These are phyloP conservation scores for Ectemnius continuus DNA, from an alignment of 2,888 invertebrate genomes.

Conservation along the genomic window DNA sequence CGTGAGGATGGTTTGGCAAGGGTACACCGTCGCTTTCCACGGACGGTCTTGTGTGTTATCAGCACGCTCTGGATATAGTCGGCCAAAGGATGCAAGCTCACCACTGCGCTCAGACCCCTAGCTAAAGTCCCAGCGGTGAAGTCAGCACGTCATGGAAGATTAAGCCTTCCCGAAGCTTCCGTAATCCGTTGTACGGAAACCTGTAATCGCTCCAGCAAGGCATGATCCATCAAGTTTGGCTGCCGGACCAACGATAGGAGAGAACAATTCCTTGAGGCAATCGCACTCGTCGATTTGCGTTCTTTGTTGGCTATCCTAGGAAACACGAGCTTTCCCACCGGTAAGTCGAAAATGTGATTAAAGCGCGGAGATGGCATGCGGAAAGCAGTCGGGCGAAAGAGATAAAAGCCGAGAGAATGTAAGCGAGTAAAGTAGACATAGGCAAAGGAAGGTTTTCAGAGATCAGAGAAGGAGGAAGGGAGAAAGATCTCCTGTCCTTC, in stretches of 20 bases:
- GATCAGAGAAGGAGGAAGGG: too few species aligned
- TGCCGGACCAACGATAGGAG: too few species aligned
- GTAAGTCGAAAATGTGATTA: too few species aligned
- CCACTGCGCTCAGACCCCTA: conserved; percentile 55
- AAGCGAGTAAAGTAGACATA: too few species aligned
- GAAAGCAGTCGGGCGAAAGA: too few species aligned
- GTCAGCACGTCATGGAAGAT: conserved; percentile 70
- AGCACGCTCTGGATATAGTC: conserved; percentile 33
- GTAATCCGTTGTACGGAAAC: conserved; percentile 24
- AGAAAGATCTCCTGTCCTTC: too few species aligned
- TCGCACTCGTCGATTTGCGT: too few species aligned
- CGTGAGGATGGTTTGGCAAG: conserved; percentile 50
- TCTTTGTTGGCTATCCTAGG: too few species aligned
- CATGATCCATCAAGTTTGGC: neutral
- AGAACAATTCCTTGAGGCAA: too few species aligned
- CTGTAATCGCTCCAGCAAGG: conserved; percentile 23
- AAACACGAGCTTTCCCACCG: too few species aligned
- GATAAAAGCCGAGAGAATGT: neutral
- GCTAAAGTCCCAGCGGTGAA: conserved; percentile 57
- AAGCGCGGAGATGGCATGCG: too few species aligned
- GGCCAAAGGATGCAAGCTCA: conserved; percentile 54
- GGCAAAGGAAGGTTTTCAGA: too few species aligned
- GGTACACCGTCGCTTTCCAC: conserved; percentile 31
- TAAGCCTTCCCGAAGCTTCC: conserved; percentile 54
- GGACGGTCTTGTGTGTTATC: conserved; percentile 58